Base-by-base conservation (phyloP, 37 sponge, comb jelly and placozoan genomes). In the Geodia barretti region DNA sequence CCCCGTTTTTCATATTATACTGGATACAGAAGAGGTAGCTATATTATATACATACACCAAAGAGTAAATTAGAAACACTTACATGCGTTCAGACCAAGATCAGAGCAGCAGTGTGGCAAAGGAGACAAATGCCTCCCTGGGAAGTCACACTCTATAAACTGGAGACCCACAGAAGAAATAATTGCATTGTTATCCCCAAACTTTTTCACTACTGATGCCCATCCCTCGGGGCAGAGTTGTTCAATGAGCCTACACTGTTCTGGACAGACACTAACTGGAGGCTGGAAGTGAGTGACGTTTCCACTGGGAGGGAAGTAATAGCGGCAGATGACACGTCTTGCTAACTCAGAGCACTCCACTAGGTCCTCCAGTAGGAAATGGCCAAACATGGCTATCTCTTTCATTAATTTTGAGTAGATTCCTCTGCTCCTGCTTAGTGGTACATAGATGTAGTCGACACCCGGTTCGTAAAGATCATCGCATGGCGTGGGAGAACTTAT, bases 251-350 rank as follows among this genome's bases (percentile, higher is more conserved):
- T 47, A 47, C 54, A 47, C 14, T 47, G 54, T 14, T 47, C 54
- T 17, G 54, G 54, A 47, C 54, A 47, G 14, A 47, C 54, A 17
- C 11, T 47, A 17, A 14, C 14, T 17, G 54, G 54, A 14, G 54
- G 32, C 1, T 68, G 1, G 31, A 68, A 68, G 3, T 3, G 33
- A 68, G 33, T 68, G 2, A 20, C 20, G 4, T 5, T 68, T 68
- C 68, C 68, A 68, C 68, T 32, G 1, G 68, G 68, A 33, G 34
- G 25, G 68, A 68, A 68, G 31, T 68, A 68, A 68, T 32, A 68
- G 68, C 20, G 30, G 4, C 68, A 68, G 1, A 68, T 20, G 25
- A 68, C 1, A 32, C 5, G 14, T 20, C 30, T 29, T 5, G 68
- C 68, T 20, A 30, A 1, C 30, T 68, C 68, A 33, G 20, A 33